Evolutionary conservation across 2,888 invertebrate species (phyloP).

Genomic region (Myopa tessellatipennis): DNA sequence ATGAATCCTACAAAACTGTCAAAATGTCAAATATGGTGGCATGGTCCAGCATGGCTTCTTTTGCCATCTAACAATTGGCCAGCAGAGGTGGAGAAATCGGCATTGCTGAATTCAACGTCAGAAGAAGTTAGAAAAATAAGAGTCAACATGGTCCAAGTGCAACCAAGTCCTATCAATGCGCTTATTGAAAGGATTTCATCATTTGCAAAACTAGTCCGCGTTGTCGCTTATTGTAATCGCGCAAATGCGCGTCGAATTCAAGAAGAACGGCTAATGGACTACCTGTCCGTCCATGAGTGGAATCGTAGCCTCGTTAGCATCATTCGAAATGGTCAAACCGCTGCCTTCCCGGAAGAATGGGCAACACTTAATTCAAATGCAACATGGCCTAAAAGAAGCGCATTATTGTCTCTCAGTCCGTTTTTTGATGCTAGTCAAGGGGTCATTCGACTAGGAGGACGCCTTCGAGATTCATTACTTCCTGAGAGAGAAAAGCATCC

Average conservation of each 20-base stretch:
- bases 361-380: conserved; percentile 13
- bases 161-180: conserved; percentile 7
- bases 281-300: neutral
- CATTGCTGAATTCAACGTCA: conserved; percentile 1
- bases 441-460: conserved; percentile 8
- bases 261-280: neutral
- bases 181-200: conserved; percentile 24
- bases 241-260: conserved; percentile 1
- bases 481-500: conserved; percentile 15
- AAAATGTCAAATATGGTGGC: neutral
- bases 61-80: conserved; percentile 5
- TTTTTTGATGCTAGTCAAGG: no score
- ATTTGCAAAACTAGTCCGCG: conserved; percentile 15
- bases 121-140: neutral
- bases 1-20: neutral
- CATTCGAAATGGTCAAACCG: conserved; percentile 2
- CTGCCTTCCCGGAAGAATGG: conserved; percentile 27
- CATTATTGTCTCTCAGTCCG: conserved; percentile 9
- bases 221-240: conserved; percentile 23
- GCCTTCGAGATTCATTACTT: conserved; percentile 17
- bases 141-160: neutral
- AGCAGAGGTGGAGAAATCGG: conserved; percentile 1
- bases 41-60: conserved; percentile 1
- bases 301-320: conserved; percentile 10
- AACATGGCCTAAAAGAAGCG: conserved; percentile 12